A percentile compares a stretch with the other conserved stretches of the same genome.
Conservation (phyloP, 2,888 invertebrate species). For the Aradus depressus region DNA sequence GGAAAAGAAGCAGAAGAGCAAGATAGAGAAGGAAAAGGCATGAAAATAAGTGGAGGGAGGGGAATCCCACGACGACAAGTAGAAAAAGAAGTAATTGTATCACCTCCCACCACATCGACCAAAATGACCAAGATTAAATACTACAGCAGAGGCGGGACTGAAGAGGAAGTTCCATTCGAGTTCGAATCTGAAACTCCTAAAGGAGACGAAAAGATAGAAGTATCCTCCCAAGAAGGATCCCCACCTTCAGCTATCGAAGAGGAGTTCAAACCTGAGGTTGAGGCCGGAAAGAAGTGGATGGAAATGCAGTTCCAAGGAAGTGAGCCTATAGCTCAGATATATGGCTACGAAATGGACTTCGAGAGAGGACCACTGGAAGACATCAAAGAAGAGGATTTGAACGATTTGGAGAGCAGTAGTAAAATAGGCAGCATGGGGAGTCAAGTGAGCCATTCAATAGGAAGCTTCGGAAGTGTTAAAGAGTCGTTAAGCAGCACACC, state of each 20-base stretch:
- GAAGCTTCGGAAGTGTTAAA: slow-evolving; percentile 63
- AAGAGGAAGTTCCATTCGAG: slow-evolving; percentile 53
- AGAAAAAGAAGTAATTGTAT: slow-evolving; percentile 56
- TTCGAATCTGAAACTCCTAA: slow-evolving; percentile 49
- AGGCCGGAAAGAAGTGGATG: slow-evolving; percentile 76
- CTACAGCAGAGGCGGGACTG: slow-evolving; percentile 37
- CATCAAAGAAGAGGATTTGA: slow-evolving; percentile 83
- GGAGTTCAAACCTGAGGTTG: slow-evolving; percentile 42
- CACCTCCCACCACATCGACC: slow-evolving; percentile 51
- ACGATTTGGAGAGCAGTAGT: slow-evolving; percentile 68
- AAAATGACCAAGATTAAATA: slow-evolving; percentile 41
- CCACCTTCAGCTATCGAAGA: slow-evolving; percentile 35
- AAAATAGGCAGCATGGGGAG: slow-evolving; percentile 66
- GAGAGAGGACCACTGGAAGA: slow-evolving; percentile 78
- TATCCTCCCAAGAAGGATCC: slow-evolving; percentile 29
- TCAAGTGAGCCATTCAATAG: slow-evolving; percentile 60
- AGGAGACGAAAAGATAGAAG: slow-evolving; percentile 31
- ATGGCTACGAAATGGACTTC: slow-evolving; percentile 63
- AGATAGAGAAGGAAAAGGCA: slow-evolving; percentile 71
- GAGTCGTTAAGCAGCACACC: slow-evolving; percentile 87
- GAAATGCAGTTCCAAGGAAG: slow-evolving; percentile 79
- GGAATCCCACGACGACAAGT: slow-evolving; percentile 32
- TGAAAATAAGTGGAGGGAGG: slow-evolving; percentile 48
- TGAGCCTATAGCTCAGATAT: slow-evolving; percentile 47
- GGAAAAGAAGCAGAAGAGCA: slow-evolving; percentile 75